Percentiles rank a stretch among this genome's conserved stretches.
Conservation (phyloP, 2,888 invertebrate genomes). For the Gortyna flavago region DNA sequence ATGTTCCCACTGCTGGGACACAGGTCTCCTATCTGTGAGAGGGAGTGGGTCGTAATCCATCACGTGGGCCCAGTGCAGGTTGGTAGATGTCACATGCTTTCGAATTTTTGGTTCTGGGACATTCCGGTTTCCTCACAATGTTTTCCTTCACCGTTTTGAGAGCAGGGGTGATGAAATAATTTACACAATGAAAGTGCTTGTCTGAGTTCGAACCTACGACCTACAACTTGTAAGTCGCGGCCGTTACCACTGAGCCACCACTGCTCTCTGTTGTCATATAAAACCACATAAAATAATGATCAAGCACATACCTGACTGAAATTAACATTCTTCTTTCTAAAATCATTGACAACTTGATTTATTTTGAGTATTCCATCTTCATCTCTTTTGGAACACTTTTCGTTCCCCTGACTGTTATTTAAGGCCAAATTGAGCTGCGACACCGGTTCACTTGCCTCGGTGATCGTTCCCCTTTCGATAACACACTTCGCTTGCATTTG, state of each 20-base stretch:
- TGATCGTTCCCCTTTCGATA: conserved; percentile 75
- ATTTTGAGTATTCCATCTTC: conserved; percentile 69
- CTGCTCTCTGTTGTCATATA: not conserved
- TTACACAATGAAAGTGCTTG: not conserved
- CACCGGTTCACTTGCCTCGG: conserved; percentile 68
- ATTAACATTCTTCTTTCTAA: conserved; percentile 85
- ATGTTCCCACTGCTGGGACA: too few species aligned
- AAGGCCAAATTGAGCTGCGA: conserved; percentile 66
- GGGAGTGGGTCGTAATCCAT: too few species aligned
- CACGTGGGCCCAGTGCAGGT: too few species aligned
- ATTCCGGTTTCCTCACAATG: too few species aligned
- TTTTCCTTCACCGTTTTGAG: too few species aligned
- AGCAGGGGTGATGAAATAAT: too few species aligned
- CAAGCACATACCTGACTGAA: conserved; percentile 77
- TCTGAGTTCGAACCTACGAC: not conserved
- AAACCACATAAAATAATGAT: not conserved
- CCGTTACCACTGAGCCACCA: not conserved
- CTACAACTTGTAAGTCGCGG: not conserved
- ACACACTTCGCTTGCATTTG: conserved; percentile 73
- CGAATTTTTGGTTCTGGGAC: too few species aligned
- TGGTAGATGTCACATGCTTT: too few species aligned
- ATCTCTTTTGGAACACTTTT: conserved; percentile 60
- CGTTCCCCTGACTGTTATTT: conserved; percentile 75
- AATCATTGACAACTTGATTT: conserved; percentile 81
- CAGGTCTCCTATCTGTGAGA: too few species aligned